Conservation (phyloP, 2,113 vertebrate species). For the Crotalus tigris region DNA sequence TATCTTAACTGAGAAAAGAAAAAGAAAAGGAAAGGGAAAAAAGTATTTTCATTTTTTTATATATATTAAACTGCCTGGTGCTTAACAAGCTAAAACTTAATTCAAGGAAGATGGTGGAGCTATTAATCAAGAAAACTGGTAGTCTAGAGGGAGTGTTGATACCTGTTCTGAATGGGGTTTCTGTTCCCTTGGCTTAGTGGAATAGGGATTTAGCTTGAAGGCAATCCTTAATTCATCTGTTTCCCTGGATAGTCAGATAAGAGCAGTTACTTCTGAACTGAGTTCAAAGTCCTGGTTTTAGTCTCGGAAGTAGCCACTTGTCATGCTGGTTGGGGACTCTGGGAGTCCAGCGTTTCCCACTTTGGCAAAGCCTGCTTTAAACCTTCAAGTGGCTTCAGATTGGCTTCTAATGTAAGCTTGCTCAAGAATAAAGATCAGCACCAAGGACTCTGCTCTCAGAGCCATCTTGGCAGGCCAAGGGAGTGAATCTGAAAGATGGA, state of each 20-base stretch:
- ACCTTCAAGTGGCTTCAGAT: not conserved
- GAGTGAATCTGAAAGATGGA: not conserved
- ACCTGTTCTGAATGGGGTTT: not conserved
- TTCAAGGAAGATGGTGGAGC: not conserved
- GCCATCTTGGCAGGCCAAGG: not conserved
- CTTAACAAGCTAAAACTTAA: not conserved
- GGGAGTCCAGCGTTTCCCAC: not conserved
- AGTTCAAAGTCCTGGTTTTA: not conserved
- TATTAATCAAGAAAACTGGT: not conserved
- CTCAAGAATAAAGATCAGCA: not conserved
- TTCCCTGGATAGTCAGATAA: not conserved
- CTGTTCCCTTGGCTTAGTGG: not conserved
- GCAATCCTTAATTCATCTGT: not conserved
- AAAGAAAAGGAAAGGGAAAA: not conserved
- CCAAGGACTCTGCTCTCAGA: not conserved
- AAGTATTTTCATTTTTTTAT: constrained; percentile 44
- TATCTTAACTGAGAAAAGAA: constrained; percentile 62
- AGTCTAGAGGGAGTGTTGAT: not conserved
- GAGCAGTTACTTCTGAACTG: not conserved
- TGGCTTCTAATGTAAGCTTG: not conserved
- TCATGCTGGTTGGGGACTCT: not conserved
- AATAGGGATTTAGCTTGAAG: not conserved
- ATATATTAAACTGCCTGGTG: constrained; percentile 64
- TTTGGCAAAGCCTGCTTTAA: not conserved
- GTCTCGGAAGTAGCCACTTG: no score